These are phyloP conservation scores for Arctopsyche grandis DNA, from an alignment of 1,140 invertebrate genomes.

Conservation along the genomic window DNA sequence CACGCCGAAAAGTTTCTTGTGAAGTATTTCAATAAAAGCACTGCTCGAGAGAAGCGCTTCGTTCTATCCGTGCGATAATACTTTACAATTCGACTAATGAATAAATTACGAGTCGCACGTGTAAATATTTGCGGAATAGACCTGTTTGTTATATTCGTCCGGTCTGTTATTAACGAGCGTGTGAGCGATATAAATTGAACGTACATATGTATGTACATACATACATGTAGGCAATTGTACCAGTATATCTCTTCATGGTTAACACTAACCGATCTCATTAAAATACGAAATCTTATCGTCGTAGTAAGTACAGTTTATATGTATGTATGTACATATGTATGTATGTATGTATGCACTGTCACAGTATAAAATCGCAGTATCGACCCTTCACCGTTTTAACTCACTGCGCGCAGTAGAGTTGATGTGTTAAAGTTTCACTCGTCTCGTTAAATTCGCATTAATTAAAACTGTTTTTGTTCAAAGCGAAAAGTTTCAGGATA, in stretches of 20 bases:
- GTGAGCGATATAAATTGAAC: background rate
- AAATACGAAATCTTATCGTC: background rate
- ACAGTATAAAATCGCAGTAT: background rate
- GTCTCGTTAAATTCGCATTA: slow-evolving; percentile 20
- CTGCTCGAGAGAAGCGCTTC: no score
- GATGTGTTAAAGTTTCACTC: background rate
- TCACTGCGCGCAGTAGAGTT: background rate
- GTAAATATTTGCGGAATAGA: background rate
- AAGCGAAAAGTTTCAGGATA: background rate
- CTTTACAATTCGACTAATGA: slow-evolving; percentile 10
- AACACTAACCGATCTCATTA: background rate
- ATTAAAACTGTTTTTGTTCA: slow-evolving; percentile 6
- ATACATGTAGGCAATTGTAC: no score
- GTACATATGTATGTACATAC: slow-evolving; percentile 1
- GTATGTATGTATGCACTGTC: background rate
- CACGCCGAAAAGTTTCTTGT: no score
- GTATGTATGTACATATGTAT: background rate
- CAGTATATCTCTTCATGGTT: no score
- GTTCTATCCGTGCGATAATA: no score
- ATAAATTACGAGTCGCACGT: background rate
- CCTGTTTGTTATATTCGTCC: background rate
- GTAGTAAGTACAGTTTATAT: background rate
- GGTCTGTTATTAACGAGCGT: slow-evolving; percentile 7
- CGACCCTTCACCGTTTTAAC: background rate
- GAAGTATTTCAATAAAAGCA: no score